Percentiles rank a stretch among this genome's conserved stretches.
These are phyloP conservation scores for Mythimna impura DNA, from an alignment of 2,888 invertebrate genomes.

Conservation along the genomic window DNA sequence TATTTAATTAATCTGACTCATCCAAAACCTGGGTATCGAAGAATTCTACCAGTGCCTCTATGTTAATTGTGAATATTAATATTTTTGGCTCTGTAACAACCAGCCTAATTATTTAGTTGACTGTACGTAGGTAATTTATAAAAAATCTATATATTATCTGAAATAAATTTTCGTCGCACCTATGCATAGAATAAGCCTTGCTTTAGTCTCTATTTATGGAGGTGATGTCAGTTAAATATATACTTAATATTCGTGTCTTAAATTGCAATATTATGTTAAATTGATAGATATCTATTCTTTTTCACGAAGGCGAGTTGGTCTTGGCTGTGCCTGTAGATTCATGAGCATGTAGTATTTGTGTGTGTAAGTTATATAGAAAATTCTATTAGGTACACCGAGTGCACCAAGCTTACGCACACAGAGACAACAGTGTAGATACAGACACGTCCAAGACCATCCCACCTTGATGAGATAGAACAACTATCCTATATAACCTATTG, in stretches of 20 bases:
- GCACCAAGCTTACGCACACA: no score
- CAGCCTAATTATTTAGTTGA: background rate
- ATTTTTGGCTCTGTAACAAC: background rate
- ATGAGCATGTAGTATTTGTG: no score
- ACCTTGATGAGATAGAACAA: no score
- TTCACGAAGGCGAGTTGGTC: no score
- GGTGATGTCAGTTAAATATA: constrained; percentile 20
- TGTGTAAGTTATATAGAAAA: no score
- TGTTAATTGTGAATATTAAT: background rate
- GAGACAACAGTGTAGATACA: no score
- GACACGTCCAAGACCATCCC: no score
- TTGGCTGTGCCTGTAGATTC: no score
- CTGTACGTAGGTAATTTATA: background rate
- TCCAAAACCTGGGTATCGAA: background rate
- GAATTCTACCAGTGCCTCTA: background rate
- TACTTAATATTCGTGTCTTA: constrained; percentile 9
- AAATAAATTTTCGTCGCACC: background rate
- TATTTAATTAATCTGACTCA: constrained; percentile 24
- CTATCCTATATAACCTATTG: constrained; percentile 28
- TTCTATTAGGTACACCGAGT: no score
- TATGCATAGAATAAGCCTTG: background rate
- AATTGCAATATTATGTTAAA: constrained; percentile 6
- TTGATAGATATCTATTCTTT: background rate
- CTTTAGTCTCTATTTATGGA: background rate
- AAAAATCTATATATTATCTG: background rate